These are phyloP conservation scores for Junonia oenone DNA, from an alignment of 2,888 invertebrate genomes.

Conservation along the genomic window DNA sequence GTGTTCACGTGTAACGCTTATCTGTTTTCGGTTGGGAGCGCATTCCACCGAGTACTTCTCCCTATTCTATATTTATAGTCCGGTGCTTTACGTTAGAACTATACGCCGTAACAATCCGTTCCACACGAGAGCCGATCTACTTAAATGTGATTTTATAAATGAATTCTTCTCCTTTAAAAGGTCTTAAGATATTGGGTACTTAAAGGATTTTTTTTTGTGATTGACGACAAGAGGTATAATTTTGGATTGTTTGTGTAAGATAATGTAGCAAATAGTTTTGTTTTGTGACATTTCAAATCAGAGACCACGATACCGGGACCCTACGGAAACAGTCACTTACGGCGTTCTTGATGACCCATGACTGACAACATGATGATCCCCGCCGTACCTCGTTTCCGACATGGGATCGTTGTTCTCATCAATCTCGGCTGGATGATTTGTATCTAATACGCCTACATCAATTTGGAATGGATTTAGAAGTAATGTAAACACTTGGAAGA, in stretches of 20 bases:
- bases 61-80: conserved; percentile 46
- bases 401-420: conserved; percentile 25
- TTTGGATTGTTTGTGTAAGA: background rate
- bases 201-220: background rate
- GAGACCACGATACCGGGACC: background rate
- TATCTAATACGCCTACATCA: conserved; percentile 10
- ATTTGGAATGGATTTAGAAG: conserved; percentile 6
- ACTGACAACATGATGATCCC: conserved; percentile 40
- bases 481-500: background rate
- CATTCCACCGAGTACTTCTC: conserved; percentile 45
- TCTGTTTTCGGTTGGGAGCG: conserved; percentile 56
- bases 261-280: background rate
- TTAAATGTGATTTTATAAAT: background rate
- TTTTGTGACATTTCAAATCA: conserved; percentile 1
- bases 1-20: conserved; percentile 40
- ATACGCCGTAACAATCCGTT: conserved; percentile 24
- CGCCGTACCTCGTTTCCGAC: conserved; percentile 34
- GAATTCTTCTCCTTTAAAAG: background rate
- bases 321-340: conserved; percentile 52
- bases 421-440: conserved; percentile 10
- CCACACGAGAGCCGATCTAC: conserved; percentile 9
- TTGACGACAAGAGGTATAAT: background rate
- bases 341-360: conserved; percentile 52
- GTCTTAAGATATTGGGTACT: background rate
- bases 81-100: conserved; percentile 37